These are phyloP conservation scores for Hippopotamyrus pictus DNA, from an alignment of 2,797 vertebrate species.

Conservation along the genomic window DNA sequence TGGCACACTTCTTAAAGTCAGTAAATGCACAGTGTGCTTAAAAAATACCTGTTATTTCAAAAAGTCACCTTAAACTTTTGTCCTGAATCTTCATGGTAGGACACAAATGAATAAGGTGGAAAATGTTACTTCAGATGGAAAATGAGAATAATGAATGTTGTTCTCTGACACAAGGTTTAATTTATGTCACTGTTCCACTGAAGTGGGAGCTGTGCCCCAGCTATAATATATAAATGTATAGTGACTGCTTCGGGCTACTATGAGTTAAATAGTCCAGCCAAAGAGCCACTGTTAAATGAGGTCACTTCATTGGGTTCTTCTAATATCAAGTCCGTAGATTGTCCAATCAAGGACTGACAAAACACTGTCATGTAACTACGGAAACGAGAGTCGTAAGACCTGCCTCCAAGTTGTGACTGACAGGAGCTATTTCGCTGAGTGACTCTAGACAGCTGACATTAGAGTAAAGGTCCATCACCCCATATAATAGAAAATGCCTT, in stretches of 20 bases:
- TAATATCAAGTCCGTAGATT: not conserved
- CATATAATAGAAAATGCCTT: not conserved
- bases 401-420: constrained; percentile 17
- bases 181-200: not conserved
- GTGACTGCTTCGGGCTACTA: not conserved
- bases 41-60: not conserved
- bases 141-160: not conserved
- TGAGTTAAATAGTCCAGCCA: not conserved
- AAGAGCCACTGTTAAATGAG: not conserved
- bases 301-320: not conserved
- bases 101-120: not conserved
- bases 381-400: constrained; percentile 19
- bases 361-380: constrained; percentile 10
- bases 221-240: not conserved
- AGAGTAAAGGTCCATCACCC: not conserved
- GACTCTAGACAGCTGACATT: constrained; percentile 8
- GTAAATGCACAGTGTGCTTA: not conserved
- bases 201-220: not conserved
- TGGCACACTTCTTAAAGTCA: not conserved
- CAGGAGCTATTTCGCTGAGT: constrained; percentile 25
- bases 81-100: too few species aligned
- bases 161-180: not conserved
- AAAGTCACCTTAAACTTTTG: not conserved
- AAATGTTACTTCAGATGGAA: not conserved
- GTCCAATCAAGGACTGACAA: constrained; percentile 23